Evolutionary conservation across 2,888 invertebrate genomes (phyloP), one percentile per base, ranked within the genome.

Genomic region (Drosophila pegasa): DNA sequence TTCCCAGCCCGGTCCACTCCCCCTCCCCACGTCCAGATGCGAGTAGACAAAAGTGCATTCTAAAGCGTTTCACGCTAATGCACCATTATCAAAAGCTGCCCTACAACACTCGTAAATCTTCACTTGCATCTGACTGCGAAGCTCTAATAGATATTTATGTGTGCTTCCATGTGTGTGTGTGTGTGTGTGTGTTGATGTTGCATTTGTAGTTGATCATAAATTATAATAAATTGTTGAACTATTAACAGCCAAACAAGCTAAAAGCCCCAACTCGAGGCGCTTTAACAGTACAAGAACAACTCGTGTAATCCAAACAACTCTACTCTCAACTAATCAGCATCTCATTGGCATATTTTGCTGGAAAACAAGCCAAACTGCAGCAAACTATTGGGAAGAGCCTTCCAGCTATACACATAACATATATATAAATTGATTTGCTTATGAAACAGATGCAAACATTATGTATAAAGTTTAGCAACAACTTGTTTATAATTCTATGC

Each of bases 91-190:
- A 78, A 74, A 78, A 69, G 84, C 80, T 67, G 64, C 54, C 66
- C 64, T 50, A 62, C 43, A 78, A 66, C 60, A 63, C 67, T 78
- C 83, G 83, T 84, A 84, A 87, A 84, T 84, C 83, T 84, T 84
- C 83, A 87, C 83, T 84, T 84, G 76, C 79, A 74, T 59, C 78
- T 70, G 65, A 71, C 79, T 85, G 79, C 76, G 55, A 58, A 50
- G 76, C 76, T 81, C 72, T 84, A 84, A 84, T 84, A 84, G 87
- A 87, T 84, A 84, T 84, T 84, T 84, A 84, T 84, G 80, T 68
- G 43, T 33, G 45, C 45, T 33, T 45, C 43, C n/a, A n/a, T 47
- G 38, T 25, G 62, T 31, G 43, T 25, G 47, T 37, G 56, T 65
- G 58, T 67, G 58, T 37, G 40, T 57, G 48, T 25, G 41, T 43